A percentile compares a stretch with the other conserved stretches of the same genome.
These are phyloP conservation scores for Calameuta idolon DNA, from an alignment of 2,888 invertebrate species.

Conservation along the genomic window DNA sequence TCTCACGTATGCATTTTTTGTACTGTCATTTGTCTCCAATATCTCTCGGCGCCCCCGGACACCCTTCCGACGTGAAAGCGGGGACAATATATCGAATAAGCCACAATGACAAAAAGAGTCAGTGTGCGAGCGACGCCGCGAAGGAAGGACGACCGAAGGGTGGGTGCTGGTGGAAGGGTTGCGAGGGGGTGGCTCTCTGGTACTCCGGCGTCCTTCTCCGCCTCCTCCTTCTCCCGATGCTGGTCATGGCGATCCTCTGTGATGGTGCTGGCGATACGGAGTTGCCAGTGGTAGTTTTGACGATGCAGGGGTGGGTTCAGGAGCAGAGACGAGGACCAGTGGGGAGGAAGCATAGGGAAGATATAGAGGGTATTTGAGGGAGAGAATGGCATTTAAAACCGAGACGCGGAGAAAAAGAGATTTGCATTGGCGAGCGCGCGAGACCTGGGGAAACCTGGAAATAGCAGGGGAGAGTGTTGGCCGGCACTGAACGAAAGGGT, in stretches of 20 bases:
- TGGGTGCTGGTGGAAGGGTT: constrained; percentile 14
- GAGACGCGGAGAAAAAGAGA: constrained; percentile 61
- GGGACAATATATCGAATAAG: constrained; percentile 64
- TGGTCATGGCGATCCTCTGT: background rate
- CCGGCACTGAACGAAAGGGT: constrained; percentile 35
- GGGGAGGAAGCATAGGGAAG: constrained; percentile 28
- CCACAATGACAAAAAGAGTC: constrained; percentile 64
- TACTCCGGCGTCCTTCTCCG: background rate
- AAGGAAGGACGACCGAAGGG: constrained; percentile 41
- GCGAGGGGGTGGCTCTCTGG: background rate
- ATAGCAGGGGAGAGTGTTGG: constrained; percentile 30
- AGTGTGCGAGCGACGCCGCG: constrained; percentile 47
- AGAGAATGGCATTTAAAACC: constrained; percentile 59
- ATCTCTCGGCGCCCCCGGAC: constrained; percentile 54
- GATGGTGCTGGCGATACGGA: constrained; percentile 25
- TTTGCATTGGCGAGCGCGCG: constrained; percentile 51
- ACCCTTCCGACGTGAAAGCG: constrained; percentile 8
- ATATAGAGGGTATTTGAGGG: constrained; percentile 37
- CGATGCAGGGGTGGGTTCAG: constrained; percentile 28
- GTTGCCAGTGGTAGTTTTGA: constrained; percentile 39
- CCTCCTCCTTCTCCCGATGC: background rate
- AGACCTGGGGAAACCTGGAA: constrained; percentile 7
- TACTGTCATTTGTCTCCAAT: constrained; percentile 66
- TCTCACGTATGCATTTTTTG: constrained; percentile 62
- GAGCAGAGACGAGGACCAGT: constrained; percentile 23